phyloP scores from a whole-genome alignment of 2,797 vertebrate genomes.

The Emys orbicularis region DNA sequence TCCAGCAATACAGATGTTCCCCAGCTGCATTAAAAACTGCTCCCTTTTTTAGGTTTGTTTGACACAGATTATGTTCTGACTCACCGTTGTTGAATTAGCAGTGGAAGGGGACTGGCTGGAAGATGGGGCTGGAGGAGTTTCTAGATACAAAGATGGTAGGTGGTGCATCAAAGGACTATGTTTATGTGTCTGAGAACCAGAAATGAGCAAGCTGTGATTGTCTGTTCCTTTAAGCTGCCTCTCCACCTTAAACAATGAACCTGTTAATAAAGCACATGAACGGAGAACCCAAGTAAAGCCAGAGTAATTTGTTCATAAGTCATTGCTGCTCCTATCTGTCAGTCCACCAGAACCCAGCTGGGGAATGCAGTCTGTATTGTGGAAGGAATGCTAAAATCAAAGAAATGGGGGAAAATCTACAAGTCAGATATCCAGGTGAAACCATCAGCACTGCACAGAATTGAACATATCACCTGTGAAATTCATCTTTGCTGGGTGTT shows the following conservation, averaged over 20 bases:
- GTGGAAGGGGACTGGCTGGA: neutral
- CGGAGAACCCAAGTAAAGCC: neutral
- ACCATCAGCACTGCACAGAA: neutral
- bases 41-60: neutral
- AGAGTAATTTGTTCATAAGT: neutral
- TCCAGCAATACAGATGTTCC: fast-evolving
- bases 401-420: neutral
- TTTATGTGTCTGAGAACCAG: neutral
- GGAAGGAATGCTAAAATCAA: neutral
- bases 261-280: neutral
- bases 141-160: neutral
- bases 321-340: too few relatives aligned
- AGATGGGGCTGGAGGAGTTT: neutral
- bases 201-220: neutral
- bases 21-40: neutral
- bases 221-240: neutral
- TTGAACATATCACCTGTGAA: neutral
- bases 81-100: slow-evolving; percentile 9
- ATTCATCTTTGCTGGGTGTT: neutral
- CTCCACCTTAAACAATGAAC: slow-evolving; percentile 1
- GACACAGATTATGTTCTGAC: neutral
- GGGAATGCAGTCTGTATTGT: fast-evolving
- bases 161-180: neutral
- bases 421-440: neutral
- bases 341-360: neutral